Percentiles rank a stretch among this genome's conserved stretches.
Conservation (phyloP, 2,888 invertebrate species). For the Stenurella melanura region DNA sequence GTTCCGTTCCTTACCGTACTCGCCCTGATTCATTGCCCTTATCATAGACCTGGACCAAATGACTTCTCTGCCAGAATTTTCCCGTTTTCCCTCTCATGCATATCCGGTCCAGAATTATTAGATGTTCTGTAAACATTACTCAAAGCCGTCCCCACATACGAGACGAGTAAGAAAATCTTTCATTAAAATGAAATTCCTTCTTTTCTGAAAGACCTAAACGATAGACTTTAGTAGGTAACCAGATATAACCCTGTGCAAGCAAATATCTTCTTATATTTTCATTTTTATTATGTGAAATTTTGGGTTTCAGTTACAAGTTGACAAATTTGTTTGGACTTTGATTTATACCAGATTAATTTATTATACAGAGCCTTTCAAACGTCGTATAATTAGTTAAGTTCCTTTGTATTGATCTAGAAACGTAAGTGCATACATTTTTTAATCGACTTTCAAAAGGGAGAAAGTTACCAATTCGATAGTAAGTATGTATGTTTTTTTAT, state of each 20-base stretch:
- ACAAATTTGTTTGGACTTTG: too few relatives aligned
- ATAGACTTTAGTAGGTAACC: background rate
- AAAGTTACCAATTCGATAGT: too few relatives aligned
- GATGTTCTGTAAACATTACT: constrained; percentile 37
- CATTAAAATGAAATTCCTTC: background rate
- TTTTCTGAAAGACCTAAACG: background rate
- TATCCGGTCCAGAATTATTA: constrained; percentile 46
- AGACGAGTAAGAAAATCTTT: constrained; percentile 7
- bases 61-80: constrained; percentile 54
- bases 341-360: too few relatives aligned
- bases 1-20: constrained; percentile 68
- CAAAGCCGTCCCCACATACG: constrained; percentile 24
- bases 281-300: background rate
- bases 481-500: too few relatives aligned
- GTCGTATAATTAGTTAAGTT: too few relatives aligned
- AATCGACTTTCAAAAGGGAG: too few relatives aligned
- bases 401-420: too few relatives aligned
- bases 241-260: background rate
- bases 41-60: constrained; percentile 64
- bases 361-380: too few relatives aligned
- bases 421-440: too few relatives aligned
- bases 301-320: too few relatives aligned
- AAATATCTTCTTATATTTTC: background rate
- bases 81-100: constrained; percentile 44
- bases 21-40: constrained; percentile 66